Evolutionary conservation across 2,888 invertebrate species (phyloP), one percentile per base, ranked within the genome.

Genomic region (Orchesellides sinensis): DNA sequence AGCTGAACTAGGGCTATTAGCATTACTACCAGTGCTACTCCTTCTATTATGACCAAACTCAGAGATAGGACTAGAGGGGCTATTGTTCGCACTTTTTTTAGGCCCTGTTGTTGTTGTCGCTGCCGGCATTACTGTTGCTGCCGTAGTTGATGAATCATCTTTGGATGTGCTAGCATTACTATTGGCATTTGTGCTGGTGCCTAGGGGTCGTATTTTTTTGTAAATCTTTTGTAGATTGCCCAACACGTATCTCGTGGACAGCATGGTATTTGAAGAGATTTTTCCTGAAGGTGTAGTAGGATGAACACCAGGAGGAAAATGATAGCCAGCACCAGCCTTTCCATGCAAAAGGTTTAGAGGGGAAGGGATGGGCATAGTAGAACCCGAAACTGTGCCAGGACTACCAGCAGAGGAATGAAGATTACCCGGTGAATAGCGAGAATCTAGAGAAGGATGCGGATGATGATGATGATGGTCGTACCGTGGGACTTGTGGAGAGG

Each of bases 191-290:
- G 63, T 40, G 6, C 5, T 32, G 32, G 5, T 32, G 10, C 14
- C 14, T 45, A 69, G 45, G 84, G 87, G 73, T 45, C 84, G 85
- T 69, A 88, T 77, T 78, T 85, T 77, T 80, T 86, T 86, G 83
- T 88, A 88, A 85, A 88, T 88, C 75, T 84, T 84, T 61, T 87
- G 85, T n/a, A 88, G 84, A 77, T 87, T 87, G 56, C 81, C 74
- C 32, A 88, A 84, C 40, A 88, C 86, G 75, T 88, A 87, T 68
- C 86, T 84, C 6, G 87, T 87, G 56, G 88, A 88, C 54, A 88
- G 68, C 52, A 27, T 21, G 61, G 81, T 74, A 61, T 73, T 81
- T 35, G 81, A 69, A 17, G 54, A 56, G 74, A 74, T 74, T 74
- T 81, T 81, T 68, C 47, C 81, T 52, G 61, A 73, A 49, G 73